A percentile compares a stretch with the other conserved stretches of the same genome.
Evolutionary conservation across 2,888 invertebrate species (phyloP).

Genomic region (Philereme transversata): DNA sequence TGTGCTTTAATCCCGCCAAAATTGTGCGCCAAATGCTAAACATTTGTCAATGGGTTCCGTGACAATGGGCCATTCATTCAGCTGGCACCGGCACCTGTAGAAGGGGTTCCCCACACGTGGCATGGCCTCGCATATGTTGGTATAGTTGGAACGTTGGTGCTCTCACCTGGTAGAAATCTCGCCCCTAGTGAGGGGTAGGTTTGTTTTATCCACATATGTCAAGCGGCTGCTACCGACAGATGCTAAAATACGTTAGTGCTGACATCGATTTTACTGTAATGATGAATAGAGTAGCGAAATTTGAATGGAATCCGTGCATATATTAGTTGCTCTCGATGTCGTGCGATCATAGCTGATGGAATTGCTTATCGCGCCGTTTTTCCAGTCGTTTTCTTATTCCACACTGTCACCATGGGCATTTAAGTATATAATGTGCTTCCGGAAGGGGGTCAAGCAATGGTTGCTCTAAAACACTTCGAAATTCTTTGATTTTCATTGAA

Average conservation of each 20-base stretch:
- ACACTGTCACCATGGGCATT: background rate
- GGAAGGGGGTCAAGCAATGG: too few relatives aligned
- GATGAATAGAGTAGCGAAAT: slow-evolving; percentile 32
- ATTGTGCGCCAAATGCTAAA: slow-evolving; percentile 72
- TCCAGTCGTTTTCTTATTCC: too few relatives aligned
- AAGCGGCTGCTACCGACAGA: slow-evolving; percentile 81
- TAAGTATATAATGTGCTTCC: too few relatives aligned
- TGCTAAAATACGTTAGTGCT: slow-evolving; percentile 81
- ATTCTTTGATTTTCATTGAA: too few relatives aligned
- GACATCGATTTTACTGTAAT: slow-evolving; percentile 68
- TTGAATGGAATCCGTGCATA: slow-evolving; percentile 33
- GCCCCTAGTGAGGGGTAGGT: slow-evolving; percentile 70
- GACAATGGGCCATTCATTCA: slow-evolving; percentile 71
- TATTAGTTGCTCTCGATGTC: slow-evolving; percentile 1
- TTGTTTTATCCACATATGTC: slow-evolving; percentile 76
- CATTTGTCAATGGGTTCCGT: slow-evolving; percentile 67
- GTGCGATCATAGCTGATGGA: background rate
- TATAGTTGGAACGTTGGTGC: slow-evolving; percentile 50
- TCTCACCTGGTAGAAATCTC: slow-evolving; percentile 79
- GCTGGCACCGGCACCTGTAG: slow-evolving; percentile 78
- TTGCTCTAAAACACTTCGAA: too few relatives aligned
- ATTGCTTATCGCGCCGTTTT: background rate
- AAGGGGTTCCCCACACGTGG: slow-evolving; percentile 77
- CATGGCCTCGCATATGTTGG: slow-evolving; percentile 55
- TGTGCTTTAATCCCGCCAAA: slow-evolving; percentile 62